phyloP scores from a whole-genome alignment of 2,888 invertebrate genomes.

The Clepsis dumicolana region DNA sequence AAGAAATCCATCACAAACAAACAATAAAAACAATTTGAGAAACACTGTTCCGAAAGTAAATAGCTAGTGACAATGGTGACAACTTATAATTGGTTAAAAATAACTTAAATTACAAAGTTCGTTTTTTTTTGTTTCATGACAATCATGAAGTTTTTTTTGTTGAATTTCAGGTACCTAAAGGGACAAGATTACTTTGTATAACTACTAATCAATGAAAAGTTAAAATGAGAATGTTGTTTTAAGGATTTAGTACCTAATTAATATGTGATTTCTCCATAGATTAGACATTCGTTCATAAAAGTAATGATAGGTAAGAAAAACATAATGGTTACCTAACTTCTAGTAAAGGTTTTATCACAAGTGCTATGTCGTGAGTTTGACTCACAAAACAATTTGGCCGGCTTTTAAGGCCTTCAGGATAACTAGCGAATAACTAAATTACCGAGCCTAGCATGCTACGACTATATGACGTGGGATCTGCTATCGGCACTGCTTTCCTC shows the following conservation, averaged over 20 bases:
- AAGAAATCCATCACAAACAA: conserved; percentile 61
- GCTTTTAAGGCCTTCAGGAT: conserved; percentile 44
- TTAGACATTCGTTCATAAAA: conserved; percentile 29
- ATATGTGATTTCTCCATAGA: conserved; percentile 22
- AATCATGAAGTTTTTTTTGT: conserved; percentile 53
- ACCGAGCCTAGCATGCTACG: conserved; percentile 28
- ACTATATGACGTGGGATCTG: background rate
- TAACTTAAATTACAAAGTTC: conserved; percentile 42
- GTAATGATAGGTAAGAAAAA: conserved; percentile 36
- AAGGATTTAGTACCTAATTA: conserved; percentile 30
- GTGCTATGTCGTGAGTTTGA: conserved; percentile 64
- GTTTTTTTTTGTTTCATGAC: conserved; percentile 46
- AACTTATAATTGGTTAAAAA: conserved; percentile 43
- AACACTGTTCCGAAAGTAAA: conserved; percentile 78
- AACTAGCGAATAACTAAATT: conserved; percentile 50
- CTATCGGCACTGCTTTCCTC: background rate
- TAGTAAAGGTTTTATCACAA: conserved; percentile 64
- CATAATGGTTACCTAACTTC: conserved; percentile 36
- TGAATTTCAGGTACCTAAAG: conserved; percentile 81
- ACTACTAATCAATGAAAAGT: conserved; percentile 48
- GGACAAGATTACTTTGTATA: conserved; percentile 62
- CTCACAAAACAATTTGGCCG: conserved; percentile 54
- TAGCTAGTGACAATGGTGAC: conserved; percentile 50
- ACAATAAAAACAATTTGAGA: conserved; percentile 76
- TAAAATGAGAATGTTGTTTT: conserved; percentile 42